These are phyloP conservation scores for Pheosia gnoma DNA, from an alignment of 2,888 invertebrate species.

Conservation along the genomic window DNA sequence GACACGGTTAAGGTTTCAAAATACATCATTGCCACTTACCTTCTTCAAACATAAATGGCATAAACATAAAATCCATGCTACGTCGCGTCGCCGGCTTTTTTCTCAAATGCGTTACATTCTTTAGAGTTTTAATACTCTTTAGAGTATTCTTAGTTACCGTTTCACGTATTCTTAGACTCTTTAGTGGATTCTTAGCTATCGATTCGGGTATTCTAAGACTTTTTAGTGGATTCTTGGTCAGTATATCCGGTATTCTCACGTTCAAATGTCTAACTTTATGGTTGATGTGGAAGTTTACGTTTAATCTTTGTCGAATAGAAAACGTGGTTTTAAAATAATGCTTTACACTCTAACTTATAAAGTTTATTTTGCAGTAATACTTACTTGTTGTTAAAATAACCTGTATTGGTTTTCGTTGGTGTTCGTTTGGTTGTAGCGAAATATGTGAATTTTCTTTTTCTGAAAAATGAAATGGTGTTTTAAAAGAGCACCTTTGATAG, in stretches of 20 bases:
- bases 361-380: constrained; percentile 19
- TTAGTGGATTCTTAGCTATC: constrained; percentile 2
- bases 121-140: constrained; percentile 16
- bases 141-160: constrained; percentile 10
- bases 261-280: constrained; percentile 1
- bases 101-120: constrained; percentile 22
- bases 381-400: constrained; percentile 40
- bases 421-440: constrained; percentile 33
- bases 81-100: constrained; percentile 24
- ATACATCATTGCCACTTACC: constrained; percentile 28
- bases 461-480: constrained; percentile 29
- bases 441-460: constrained; percentile 55
- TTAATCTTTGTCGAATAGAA: constrained; percentile 19
- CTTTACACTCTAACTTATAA: background rate
- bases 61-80: constrained; percentile 49
- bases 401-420: constrained; percentile 44
- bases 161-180: background rate
- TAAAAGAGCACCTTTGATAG: too few species aligned
- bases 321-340: constrained; percentile 23
- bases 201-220: background rate
- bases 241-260: background rate
- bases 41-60: constrained; percentile 43
- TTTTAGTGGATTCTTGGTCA: constrained; percentile 1
- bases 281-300: constrained; percentile 5
- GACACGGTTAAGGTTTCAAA: too few species aligned